Evolutionary conservation across 2,797 vertebrate genomes (phyloP), one percentile per base, ranked within the genome.

Genomic region (Enteromius treurensis): DNA sequence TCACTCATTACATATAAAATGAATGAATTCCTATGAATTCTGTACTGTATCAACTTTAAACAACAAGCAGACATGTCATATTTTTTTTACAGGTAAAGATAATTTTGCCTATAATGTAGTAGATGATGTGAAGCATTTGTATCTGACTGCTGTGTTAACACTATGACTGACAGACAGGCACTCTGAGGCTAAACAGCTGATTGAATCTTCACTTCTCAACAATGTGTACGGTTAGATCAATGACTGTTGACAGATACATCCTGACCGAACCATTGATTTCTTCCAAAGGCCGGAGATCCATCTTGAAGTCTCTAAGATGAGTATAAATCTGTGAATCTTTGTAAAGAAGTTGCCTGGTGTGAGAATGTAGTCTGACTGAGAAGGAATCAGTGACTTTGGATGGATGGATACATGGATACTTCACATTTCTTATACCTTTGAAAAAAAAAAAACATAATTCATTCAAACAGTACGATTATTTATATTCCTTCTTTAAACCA

Each of bases 141-240:
- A 90, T 90, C 87, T 89, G 88, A 83, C 90, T 84, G 70, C 7
- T 79, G 74, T 84, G 85, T 81, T 81, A 87, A 80, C 87, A 86
- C 80, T 26, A 84, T 92, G 90, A 91, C 89, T 92, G 90, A 91
- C 88, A 90, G 88, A 86, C 90, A 87, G 86, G 90, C 89, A 89
- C 87, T 79, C 68, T 74, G 29, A 45, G 75, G 88, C 90, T 93
- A 90, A 86, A 91, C 92, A 88, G 40, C 45, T 74, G 85, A 91
- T 91, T 92, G 88, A 90, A 91, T 91, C 88, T 88, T 92, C 87
- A 87, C 88, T 78, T 71, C 87, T 89, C 85, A 87, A 85, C 88
- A 86, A 87, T 86, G 77, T 70, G 86, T 75, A 84, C 69, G 86
- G 81, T 86, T 83, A 84, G 90, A 91, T 91, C 88, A 55, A 91